phyloP scores from a whole-genome alignment of 1,140 invertebrate species.

The Zophobas morio region DNA sequence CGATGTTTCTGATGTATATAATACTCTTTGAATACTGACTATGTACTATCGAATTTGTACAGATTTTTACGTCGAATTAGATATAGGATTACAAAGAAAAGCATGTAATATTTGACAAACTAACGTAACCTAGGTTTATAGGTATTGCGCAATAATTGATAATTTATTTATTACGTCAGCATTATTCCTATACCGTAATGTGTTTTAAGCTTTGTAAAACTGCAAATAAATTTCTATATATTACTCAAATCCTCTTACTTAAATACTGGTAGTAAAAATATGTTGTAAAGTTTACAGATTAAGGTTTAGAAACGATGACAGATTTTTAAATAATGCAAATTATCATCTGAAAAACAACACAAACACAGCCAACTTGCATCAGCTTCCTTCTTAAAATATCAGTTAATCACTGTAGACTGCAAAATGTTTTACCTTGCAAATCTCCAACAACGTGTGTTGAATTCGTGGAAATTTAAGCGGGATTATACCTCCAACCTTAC shows the following conservation, averaged over 20 bases:
- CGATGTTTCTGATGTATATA: slow-evolving; percentile 24
- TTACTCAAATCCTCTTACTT: neutral
- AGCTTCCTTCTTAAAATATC: no score
- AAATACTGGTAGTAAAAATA: no score
- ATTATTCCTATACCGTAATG: neutral
- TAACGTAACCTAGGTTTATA: neutral
- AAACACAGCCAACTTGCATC: no score
- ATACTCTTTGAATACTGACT: slow-evolving; percentile 28
- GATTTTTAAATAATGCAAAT: no score
- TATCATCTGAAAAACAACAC: no score
- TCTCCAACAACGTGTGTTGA: no score
- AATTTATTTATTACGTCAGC: slow-evolving; percentile 34
- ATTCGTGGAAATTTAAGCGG: no score
- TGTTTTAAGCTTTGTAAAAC: slow-evolving; percentile 42
- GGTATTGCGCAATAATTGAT: slow-evolving; percentile 2
- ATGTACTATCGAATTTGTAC: slow-evolving; percentile 30
- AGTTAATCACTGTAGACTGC: no score
- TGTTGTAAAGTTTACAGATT: no score
- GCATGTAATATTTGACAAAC: neutral
- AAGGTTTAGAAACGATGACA: no score
- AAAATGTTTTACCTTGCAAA: no score
- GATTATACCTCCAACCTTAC: no score
- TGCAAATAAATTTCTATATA: slow-evolving; percentile 44
- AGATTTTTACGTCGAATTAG: slow-evolving; percentile 28
- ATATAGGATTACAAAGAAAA: neutral